Evolutionary conservation across 2,888 invertebrate genomes (phyloP), one percentile per base, ranked within the genome.

Genomic region (Epinotia brunnichana): DNA sequence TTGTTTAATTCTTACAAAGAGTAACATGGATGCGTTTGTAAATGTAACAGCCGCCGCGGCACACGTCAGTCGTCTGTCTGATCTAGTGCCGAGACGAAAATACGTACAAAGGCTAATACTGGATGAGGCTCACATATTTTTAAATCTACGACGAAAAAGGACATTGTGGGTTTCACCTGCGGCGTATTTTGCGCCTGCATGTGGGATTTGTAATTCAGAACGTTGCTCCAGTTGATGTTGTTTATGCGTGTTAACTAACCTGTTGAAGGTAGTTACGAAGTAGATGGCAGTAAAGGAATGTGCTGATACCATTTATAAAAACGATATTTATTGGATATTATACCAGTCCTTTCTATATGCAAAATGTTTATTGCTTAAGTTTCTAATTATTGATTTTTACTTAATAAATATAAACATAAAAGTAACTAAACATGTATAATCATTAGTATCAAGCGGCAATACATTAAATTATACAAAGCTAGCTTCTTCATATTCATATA

Each of bases 241-340:
- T 73, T 73, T 73, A 73, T 73, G 73, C 41, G 73, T 51, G 73
- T 73, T 73, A 73, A 73, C 69, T 73, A 73, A 73, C 73, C 73
- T 63, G 68, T 62, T 63, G 63, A 63, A 63, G 53, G 59, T 59
- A 35, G 72, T 72, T 51, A 72, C 69, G 51, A 13, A 39, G 56
- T 29, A 21, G 48, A 56, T 13, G 24, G 62, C 35, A 17, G 56
- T 3, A 17, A 39, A 57, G 51, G 51, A 56, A 68, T 51, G 15
- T 29, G 48, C 19, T 35, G 21, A 56, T 48, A 29, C 15, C 19
- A 57, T 41, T 15, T 13, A 41, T 41, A 54, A 17, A 44, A 39
- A 44, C 2, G 13, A 29, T 24, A n/a, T 57, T 57, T 7, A 11
- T 53, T 19, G 7, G 53, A 9, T 53, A 17, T 5, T 9, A 53